These are phyloP conservation scores for Percina caprodes DNA, from an alignment of 2,113 vertebrate species.

Conservation along the genomic window DNA sequence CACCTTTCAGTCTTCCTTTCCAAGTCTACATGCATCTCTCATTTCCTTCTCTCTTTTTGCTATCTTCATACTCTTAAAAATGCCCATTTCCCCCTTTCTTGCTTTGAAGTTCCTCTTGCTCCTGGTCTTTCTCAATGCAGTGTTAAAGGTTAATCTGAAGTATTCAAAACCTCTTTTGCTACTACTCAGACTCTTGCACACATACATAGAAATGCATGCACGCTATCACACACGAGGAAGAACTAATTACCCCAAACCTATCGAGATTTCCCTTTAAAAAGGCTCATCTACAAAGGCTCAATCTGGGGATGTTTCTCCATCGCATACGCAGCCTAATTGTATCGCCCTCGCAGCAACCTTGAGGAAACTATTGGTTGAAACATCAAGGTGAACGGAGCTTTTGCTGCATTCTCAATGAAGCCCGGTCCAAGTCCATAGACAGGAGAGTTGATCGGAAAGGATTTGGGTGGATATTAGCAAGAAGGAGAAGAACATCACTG, in stretches of 20 bases:
- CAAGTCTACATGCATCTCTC: not conserved
- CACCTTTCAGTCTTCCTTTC: not conserved
- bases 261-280: conserved; percentile 39
- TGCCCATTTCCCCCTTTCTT: not conserved
- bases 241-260: conserved; percentile 49
- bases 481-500: conserved; percentile 31
- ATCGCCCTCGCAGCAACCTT: conserved; percentile 58
- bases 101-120: not conserved
- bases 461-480: conserved; percentile 30
- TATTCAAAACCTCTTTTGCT: not conserved
- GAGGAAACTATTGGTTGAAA: conserved; percentile 48
- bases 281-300: conserved; percentile 58
- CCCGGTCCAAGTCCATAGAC: conserved; percentile 35
- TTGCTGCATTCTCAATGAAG: conserved; percentile 53
- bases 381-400: conserved; percentile 61
- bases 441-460: conserved; percentile 34
- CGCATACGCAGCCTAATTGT: conserved; percentile 33
- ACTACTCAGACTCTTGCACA: conserved; percentile 12
- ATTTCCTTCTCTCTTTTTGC: not conserved
- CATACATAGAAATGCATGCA: conserved; percentile 12
- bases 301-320: conserved; percentile 28
- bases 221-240: conserved; percentile 21
- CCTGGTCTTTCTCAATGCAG: conserved; percentile 13
- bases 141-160: conserved; percentile 41
- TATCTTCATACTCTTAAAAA: not conserved